phyloP scores from a whole-genome alignment of 2,113 vertebrate genomes.

The Serilophus lunatus region DNA sequence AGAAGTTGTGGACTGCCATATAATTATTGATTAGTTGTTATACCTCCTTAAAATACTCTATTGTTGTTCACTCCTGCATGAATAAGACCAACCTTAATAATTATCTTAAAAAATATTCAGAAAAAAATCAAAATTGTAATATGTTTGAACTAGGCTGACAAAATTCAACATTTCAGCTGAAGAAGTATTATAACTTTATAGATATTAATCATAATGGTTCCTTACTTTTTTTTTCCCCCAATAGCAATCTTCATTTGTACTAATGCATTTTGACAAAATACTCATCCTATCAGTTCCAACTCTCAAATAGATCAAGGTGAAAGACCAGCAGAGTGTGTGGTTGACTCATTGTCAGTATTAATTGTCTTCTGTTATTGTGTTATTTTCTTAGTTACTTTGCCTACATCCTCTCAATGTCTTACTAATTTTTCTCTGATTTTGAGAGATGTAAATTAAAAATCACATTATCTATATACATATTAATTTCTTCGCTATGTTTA shows the following conservation, averaged over 20 bases:
- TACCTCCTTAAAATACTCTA: background rate
- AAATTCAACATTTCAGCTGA: background rate
- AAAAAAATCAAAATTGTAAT: background rate
- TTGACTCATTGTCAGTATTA: background rate
- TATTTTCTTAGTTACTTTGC: background rate
- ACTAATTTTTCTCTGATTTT: background rate
- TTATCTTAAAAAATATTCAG: background rate
- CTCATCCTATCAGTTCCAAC: background rate
- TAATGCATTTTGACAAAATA: background rate
- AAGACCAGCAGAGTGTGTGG: background rate
- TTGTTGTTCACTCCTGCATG: background rate
- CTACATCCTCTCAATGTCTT: background rate
- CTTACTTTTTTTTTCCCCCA: background rate
- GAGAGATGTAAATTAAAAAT: background rate
- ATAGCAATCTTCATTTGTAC: background rate
- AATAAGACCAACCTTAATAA: background rate
- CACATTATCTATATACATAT: background rate
- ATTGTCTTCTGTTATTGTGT: rapidly evolving
- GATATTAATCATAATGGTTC: background rate
- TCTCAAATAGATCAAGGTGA: background rate
- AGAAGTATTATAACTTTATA: background rate
- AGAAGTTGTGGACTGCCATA: background rate
- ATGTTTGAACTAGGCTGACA: background rate
- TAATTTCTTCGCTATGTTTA: background rate
- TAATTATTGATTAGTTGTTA: background rate